Percentiles rank a stretch among this genome's conserved stretches.
These are phyloP conservation scores for Atractosteus spatula DNA, from an alignment of 2,113 vertebrate species.

Conservation along the genomic window DNA sequence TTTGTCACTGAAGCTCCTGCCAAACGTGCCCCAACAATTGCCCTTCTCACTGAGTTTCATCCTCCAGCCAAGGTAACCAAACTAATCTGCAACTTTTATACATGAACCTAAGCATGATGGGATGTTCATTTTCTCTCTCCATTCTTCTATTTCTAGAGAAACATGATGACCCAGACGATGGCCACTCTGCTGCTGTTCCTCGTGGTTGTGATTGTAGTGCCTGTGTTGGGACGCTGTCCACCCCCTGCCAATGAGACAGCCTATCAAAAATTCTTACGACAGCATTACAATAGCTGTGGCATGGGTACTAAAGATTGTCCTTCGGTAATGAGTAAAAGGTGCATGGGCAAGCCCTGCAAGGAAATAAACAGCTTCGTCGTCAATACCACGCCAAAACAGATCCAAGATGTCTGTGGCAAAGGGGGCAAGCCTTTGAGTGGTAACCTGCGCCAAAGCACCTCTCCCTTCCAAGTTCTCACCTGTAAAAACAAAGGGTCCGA, in stretches of 20 bases:
- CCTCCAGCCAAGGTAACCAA: too few relatives aligned
- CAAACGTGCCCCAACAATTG: too few relatives aligned
- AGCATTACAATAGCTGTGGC: background rate
- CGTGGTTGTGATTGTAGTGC: background rate
- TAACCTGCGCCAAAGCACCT: too few relatives aligned
- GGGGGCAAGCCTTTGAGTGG: background rate
- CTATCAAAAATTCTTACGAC: background rate
- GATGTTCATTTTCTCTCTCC: too few relatives aligned
- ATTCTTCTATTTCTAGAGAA: background rate
- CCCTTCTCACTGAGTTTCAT: too few relatives aligned
- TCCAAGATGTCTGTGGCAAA: background rate
- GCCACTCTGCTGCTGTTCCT: too few relatives aligned
- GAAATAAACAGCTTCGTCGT: background rate
- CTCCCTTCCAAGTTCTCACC: too few relatives aligned
- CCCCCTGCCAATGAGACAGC: background rate
- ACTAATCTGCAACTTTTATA: too few relatives aligned
- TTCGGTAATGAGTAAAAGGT: background rate
- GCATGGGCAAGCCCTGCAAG: background rate
- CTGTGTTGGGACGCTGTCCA: background rate
- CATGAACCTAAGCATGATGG: too few relatives aligned
- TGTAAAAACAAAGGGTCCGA: too few relatives aligned
- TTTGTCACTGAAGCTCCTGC: too few relatives aligned
- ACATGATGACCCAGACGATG: too few relatives aligned
- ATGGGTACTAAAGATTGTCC: background rate
- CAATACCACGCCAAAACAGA: background rate